These are phyloP conservation scores for Cacatua alba DNA, from an alignment of 2,113 vertebrate genomes.

Conservation along the genomic window DNA sequence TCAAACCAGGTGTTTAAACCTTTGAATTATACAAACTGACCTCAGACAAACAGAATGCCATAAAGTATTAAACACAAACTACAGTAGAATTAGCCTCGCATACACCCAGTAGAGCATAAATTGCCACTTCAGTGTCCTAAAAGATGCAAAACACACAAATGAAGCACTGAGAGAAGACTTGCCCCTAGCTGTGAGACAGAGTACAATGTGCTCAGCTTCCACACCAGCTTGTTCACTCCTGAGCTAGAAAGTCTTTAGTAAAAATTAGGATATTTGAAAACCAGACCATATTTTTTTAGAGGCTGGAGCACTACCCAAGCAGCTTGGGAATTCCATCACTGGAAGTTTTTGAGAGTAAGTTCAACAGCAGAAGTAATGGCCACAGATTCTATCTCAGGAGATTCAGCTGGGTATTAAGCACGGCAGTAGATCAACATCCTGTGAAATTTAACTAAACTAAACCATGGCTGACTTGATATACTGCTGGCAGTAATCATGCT, in stretches of 20 bases:
- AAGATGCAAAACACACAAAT: not conserved
- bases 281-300: not conserved
- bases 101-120: not conserved
- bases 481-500: not conserved
- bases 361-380: not conserved
- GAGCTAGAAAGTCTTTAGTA: not conserved
- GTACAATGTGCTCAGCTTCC: not conserved
- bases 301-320: not conserved
- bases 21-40: not conserved
- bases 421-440: not conserved
- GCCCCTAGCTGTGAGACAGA: not conserved
- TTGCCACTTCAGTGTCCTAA: not conserved
- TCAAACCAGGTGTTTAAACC: not conserved
- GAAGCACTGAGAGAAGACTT: not conserved
- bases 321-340: not conserved
- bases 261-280: not conserved
- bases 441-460: not conserved
- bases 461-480: not conserved
- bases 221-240: not conserved
- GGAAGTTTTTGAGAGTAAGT: not conserved
- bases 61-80: not conserved
- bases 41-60: not conserved
- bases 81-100: not conserved
- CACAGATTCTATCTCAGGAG: not conserved
- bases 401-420: not conserved